Percentiles rank a stretch among this genome's conserved stretches.
phyloP scores from a whole-genome alignment of 2,888 invertebrate species.

The Lochmaea crataegi region DNA sequence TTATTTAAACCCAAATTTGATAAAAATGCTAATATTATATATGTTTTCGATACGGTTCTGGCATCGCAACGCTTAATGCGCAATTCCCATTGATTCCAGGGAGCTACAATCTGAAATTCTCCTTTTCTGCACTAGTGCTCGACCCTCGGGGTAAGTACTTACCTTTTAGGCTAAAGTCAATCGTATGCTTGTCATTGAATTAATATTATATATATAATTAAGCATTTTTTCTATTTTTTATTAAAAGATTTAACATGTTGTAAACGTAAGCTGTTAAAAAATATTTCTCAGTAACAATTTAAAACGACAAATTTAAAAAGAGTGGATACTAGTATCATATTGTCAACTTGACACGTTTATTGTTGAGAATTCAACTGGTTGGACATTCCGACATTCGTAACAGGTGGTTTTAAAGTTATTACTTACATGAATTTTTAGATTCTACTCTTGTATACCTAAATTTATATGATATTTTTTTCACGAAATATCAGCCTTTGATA shows the following conservation, averaged over 20 bases:
- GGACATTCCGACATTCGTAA: not conserved
- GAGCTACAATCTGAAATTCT: constrained; percentile 42
- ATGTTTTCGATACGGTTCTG: constrained; percentile 5
- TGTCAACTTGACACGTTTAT: not conserved
- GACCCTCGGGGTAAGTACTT: constrained; percentile 51
- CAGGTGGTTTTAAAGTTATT: not conserved
- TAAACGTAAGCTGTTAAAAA: too few species aligned
- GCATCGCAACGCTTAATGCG: constrained; percentile 47
- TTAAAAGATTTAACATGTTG: not conserved
- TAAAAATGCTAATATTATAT: too few species aligned
- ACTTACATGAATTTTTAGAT: not conserved
- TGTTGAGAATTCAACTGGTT: not conserved
- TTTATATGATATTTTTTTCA: too few species aligned
- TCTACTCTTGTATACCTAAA: too few species aligned
- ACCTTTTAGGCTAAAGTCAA: constrained; percentile 31
- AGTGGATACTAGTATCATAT: not conserved
- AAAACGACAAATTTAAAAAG: not conserved
- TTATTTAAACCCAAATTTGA: too few species aligned
- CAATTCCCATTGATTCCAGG: constrained; percentile 52
- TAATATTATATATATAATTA: not conserved
- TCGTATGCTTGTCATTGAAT: not conserved
- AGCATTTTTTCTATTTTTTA: not conserved
- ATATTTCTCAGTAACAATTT: too few species aligned
- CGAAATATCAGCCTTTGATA: too few species aligned
- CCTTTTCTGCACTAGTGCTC: constrained; percentile 40